A percentile compares a stretch with the other conserved stretches of the same genome.
Evolutionary conservation across 2,797 vertebrate species (phyloP).

Genomic region (Alosa sapidissima): DNA sequence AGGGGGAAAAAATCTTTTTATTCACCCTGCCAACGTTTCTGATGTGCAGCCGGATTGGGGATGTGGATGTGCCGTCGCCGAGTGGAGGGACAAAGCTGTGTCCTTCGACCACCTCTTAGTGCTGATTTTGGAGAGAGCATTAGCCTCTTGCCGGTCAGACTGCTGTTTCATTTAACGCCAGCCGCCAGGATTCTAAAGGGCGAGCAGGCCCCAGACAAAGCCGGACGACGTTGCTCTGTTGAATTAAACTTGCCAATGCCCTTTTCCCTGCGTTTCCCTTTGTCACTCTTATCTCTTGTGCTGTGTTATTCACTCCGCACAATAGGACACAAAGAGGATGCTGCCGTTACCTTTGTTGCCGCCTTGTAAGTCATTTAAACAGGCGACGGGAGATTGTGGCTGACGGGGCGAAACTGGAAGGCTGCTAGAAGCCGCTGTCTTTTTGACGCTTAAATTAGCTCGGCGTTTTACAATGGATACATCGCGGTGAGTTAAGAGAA

Average conservation of each 20-base stretch:
- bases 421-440: slow-evolving; percentile 48
- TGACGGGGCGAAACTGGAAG: slow-evolving; percentile 58
- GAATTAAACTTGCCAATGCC: slow-evolving; percentile 63
- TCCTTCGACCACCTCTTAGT: background rate
- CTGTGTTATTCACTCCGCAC: slow-evolving; percentile 66
- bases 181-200: background rate
- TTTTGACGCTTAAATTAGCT: slow-evolving; percentile 62
- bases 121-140: background rate
- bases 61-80: background rate
- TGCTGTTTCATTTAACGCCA: slow-evolving; percentile 8
- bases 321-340: slow-evolving; percentile 66
- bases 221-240: slow-evolving; percentile 37
- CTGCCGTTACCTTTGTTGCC: slow-evolving; percentile 44
- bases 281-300: slow-evolving; percentile 64
- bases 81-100: slow-evolving; percentile 25
- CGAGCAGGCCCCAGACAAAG: slow-evolving; percentile 37
- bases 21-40: background rate
- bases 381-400: slow-evolving; percentile 48
- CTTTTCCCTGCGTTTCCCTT: slow-evolving; percentile 66
- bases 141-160: background rate
- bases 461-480: slow-evolving; percentile 55
- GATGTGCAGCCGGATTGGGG: background rate
- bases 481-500: slow-evolving; percentile 50
- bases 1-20: slow-evolving; percentile 47
- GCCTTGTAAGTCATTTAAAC: slow-evolving; percentile 67